Evolutionary conservation across 2,113 vertebrate species (phyloP).

Genomic region (Trogon surrucura): DNA sequence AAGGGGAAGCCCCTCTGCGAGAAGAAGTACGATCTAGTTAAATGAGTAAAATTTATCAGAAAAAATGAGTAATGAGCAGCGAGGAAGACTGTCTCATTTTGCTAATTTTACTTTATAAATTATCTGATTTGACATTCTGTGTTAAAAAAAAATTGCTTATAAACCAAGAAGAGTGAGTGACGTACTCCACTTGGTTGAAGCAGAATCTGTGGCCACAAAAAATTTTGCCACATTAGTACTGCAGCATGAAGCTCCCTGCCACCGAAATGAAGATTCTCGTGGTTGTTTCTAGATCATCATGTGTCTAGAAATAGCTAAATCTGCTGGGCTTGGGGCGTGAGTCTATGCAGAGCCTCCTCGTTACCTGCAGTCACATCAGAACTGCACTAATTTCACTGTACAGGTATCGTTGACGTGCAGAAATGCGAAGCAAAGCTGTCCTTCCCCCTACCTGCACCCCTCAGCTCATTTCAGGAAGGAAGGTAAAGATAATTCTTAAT

Average conservation of each 20-base stretch:
- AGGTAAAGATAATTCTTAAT: neutral
- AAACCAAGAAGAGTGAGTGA: neutral
- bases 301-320: neutral
- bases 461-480: neutral
- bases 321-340: neutral
- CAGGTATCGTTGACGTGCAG: neutral
- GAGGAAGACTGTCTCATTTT: conserved; percentile 46
- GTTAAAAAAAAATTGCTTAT: conserved; percentile 48
- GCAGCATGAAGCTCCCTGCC: neutral
- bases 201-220: neutral
- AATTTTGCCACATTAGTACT: neutral
- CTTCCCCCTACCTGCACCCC: neutral
- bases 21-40: conserved; percentile 14
- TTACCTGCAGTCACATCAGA: neutral
- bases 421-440: neutral
- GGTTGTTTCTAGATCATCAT: neutral
- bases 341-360: neutral
- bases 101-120: conserved; percentile 55
- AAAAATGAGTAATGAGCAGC: conserved; percentile 65
- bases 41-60: conserved; percentile 64
- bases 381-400: neutral
- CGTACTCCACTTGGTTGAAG: neutral
- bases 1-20: conserved; percentile 43
- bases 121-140: conserved; percentile 62
- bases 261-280: neutral